Base-by-base conservation (phyloP, 2,113 vertebrate genomes). In the Lampris incognitus region DNA sequence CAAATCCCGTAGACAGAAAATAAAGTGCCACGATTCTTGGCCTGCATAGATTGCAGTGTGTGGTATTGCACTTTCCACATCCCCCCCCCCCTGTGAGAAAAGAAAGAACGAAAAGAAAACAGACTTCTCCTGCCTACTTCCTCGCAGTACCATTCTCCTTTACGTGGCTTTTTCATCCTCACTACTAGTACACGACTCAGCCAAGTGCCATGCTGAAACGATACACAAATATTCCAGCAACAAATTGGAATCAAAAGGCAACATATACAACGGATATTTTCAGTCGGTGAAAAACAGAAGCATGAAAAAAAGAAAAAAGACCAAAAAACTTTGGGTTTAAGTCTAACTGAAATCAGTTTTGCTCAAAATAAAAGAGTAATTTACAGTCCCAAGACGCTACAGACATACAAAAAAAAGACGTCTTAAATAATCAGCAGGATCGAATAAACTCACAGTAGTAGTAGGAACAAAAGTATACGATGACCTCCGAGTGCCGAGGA, bases 1-100 rank as follows among this genome's bases (percentile, higher is more conserved):
- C 87, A 94, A 93, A 93, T 90, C 87, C 90, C 85, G 77, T 88
- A 87, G 88, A 94, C 90, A 91, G 91, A 91, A 94, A 94, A 93
- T 94, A 94, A 94, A 93, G 92, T 93, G 92, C 93, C 90, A 91
- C 91, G 85, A 89, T 93, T 94, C 90, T 94, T 94, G 94, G 92
- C 93, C 93, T 95, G 94, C 94, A 95, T 94, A 95, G 93, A 91
- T 93, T 94, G 92, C 94, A 94, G 93, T 92, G 87, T 90, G 91
- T 87, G 79, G 89, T 94, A 93, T 94, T 94, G 93, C 93, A 94
- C 94, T 87, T 93, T 91, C 88, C 89, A 90, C 88, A 85, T 24
- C 24, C 24, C 24, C 52, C 66, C 72, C 84, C 87, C 85, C 87
- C 88, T 88, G 83, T 83, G 82, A 89, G 81, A 86, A 86, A 62